These are phyloP conservation scores for Epinotia brunnichana DNA, from an alignment of 2,888 invertebrate species.

Conservation along the genomic window DNA sequence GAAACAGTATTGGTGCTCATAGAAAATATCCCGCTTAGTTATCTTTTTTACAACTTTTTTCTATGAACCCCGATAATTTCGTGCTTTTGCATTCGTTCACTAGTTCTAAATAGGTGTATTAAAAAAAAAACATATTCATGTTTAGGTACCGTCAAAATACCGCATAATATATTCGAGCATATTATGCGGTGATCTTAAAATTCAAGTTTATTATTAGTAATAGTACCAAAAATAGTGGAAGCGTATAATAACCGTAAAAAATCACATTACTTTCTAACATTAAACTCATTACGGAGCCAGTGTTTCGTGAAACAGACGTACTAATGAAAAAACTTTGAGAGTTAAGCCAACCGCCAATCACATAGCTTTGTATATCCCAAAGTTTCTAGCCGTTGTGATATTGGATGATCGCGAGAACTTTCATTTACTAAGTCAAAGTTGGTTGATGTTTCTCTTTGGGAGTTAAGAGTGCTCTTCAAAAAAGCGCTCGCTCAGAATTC, in stretches of 20 bases:
- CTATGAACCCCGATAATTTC: too few relatives aligned
- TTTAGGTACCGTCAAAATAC: neutral
- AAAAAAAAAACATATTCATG: too few relatives aligned
- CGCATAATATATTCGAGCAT: neutral
- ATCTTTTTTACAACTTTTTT: too few relatives aligned
- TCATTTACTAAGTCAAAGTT: conserved; percentile 36
- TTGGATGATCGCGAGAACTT: conserved; percentile 39
- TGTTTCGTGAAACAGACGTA: conserved; percentile 48
- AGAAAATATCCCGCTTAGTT: too few relatives aligned
- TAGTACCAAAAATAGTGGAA: conserved; percentile 8
- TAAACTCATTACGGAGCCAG: conserved; percentile 38
- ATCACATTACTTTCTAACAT: conserved; percentile 31
- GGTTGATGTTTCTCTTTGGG: conserved; percentile 32
- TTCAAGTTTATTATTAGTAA: too few relatives aligned
- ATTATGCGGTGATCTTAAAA: neutral
- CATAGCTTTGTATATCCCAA: conserved; percentile 45
- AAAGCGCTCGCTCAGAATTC: too few relatives aligned
- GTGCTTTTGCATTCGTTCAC: too few relatives aligned
- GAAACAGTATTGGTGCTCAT: too few relatives aligned
- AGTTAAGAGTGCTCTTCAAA: too few relatives aligned
- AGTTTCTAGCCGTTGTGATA: conserved; percentile 40
- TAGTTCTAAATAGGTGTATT: too few relatives aligned
- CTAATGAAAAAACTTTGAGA: conserved; percentile 62
- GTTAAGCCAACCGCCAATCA: conserved; percentile 53
- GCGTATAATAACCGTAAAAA: conserved; percentile 11